Percentiles rank a stretch among this genome's conserved stretches.
Conservation (phyloP, 2,888 invertebrate genomes). For the Phytoseiulus persimilis region DNA sequence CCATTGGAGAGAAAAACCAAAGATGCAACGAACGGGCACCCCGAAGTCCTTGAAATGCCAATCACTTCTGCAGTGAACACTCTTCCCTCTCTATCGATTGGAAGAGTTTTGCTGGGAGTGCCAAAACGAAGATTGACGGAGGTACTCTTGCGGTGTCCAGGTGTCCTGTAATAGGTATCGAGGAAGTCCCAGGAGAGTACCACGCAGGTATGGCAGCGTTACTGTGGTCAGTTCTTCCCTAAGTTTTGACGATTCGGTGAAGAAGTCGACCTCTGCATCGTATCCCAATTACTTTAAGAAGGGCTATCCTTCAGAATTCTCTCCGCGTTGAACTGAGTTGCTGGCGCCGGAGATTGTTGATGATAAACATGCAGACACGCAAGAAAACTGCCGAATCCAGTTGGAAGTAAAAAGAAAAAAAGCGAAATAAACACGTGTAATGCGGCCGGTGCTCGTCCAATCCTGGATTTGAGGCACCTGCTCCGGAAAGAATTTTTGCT, state of each 20-base stretch:
- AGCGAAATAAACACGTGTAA: not conserved
- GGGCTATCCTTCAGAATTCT: not conserved
- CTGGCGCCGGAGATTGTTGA: not conserved
- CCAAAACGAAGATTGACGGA: not conserved
- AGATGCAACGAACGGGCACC: not conserved
- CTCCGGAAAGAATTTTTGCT: not conserved
- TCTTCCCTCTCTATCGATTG: not conserved
- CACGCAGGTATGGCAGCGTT: not conserved
- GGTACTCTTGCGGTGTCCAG: not conserved
- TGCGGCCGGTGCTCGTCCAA: not conserved
- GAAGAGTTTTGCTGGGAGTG: not conserved
- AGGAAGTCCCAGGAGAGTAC: not conserved
- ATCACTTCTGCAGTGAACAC: not conserved
- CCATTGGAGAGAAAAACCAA: not conserved
- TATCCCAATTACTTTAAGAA: not conserved
- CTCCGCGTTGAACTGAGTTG: not conserved
- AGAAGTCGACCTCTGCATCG: not conserved
- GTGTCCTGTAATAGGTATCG: not conserved
- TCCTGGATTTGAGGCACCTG: not conserved
- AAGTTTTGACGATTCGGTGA: not conserved
- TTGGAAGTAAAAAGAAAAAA: not conserved
- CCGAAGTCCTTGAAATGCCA: not conserved
- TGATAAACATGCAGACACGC: not conserved
- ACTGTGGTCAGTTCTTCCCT: not conserved
- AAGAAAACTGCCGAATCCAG: not conserved